Base-by-base conservation (phyloP, 2,797 vertebrate species). In the Argyrosomus regius region DNA sequence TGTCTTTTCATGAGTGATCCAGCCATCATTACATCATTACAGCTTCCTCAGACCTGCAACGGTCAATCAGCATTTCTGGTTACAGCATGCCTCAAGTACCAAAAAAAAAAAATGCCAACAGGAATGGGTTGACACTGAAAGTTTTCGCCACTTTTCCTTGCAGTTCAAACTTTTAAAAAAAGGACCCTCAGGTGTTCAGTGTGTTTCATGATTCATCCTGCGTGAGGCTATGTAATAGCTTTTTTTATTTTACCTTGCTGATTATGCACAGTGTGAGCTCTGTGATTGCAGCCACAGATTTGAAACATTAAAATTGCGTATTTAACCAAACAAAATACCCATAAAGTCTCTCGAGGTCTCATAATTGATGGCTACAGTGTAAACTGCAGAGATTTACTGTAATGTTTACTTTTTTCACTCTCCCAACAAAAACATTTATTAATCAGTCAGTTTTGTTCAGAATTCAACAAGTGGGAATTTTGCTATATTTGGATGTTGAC, bases 21-120 rank as follows among this genome's bases (percentile, higher is more conserved):
- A 35, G 62, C 65, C 58, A 48, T 75, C 72, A 53, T n/a, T n/a
- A n/a, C 79, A 77, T 82, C 78, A 78, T 77, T 72, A 74, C 53
- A 6, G 52, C 54, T n/a, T 76, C 22, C 12, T 75, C 74, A 20
- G 28, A 72, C 69, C 20, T 74, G 12, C 48, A 10, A 24, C 26
- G 11, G 66, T 72, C 75, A 70, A 60, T 66, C 67, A 54, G 14
- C 3, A 3, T 20, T 24, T 45, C 54, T 77, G 28, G 1, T 46
- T 63, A 54, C n/a, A 26, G 3, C 3, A 3, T 3, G 12, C 20
- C 24, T 68, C 11, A 28, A 74, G 31, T 22, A 46, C 35, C 35
- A 39, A 39, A 52, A 31, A 46, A 52, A 31, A 56, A 41, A 7
- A n/a, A 59, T 7, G 1, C 65, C 39, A 1, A 64, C 13, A 24